Evolutionary conservation across 2,113 vertebrate genomes (phyloP), one percentile per base, ranked within the genome.

Genomic region (Sphyrna mokarran): DNA sequence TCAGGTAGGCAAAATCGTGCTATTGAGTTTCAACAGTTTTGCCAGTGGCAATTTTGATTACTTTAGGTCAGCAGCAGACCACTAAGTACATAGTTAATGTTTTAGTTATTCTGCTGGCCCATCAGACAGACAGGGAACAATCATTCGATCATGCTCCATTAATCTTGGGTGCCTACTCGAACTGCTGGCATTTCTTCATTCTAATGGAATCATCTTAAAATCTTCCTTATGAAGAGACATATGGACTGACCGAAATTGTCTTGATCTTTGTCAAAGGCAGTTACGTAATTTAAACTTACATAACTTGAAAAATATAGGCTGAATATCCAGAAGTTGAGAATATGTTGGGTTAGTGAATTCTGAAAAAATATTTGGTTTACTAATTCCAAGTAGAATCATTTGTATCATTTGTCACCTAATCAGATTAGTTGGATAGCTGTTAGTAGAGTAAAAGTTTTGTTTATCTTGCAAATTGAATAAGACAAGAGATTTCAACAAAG

Each of bases 1-100:
- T 70, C 93, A 95, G 94, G 40, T 54, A 33, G 91, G 69, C 94
- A 95, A 95, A 76, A 76, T 72, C 40, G 54, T 23, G 40, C 94
- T 54, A 70, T 94, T 94, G 26, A 90, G 87, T 33, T 90, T 63
- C 48, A 90, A 54, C 87, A 33, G 54, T 90, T 93, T 43, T 69
- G 20, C 66, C 91, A 16, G 6, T 18, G 69, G 68, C 69, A 95
- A 72, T 95, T 95, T 72, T 95, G 94, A 72, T 76, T 90, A 90
- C 87, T 90, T 54, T 72, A 33, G 40, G 94, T 95, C 22, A 76
- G 23, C 69, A 76, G 6, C 43, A 48, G 66, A 40, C 20, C 66
- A 26, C 63, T 72, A 95, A 95, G 68, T 90, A 58, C 87, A 90
- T 26, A 61, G 87, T 33, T 95, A 72, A 72, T 95, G 48, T 70